Percentiles rank a stretch among this genome's conserved stretches.
phyloP scores from a whole-genome alignment of 64 coral and sea anemone species.

The Astreopora myriophthalma region DNA sequence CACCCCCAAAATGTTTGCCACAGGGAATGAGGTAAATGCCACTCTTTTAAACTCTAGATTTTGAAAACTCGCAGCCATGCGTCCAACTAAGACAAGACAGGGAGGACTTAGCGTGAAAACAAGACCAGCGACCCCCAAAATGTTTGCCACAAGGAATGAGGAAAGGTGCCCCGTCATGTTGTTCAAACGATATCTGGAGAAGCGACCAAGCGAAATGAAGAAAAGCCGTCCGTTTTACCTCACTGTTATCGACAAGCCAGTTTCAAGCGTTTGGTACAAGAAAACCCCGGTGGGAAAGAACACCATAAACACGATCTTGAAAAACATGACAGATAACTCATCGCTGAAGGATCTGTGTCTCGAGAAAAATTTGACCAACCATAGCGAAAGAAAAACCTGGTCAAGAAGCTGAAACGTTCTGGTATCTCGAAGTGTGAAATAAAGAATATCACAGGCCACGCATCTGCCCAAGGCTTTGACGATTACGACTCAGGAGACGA shows the following conservation, averaged over 20 bases:
- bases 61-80: no score
- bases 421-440: not conserved
- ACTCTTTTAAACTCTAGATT: no score
- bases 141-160: no score
- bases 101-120: not conserved
- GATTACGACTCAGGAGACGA: not conserved
- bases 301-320: slow-evolving; percentile 55
- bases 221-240: slow-evolving; percentile 31
- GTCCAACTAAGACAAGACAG: slow-evolving; percentile 13
- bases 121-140: no score
- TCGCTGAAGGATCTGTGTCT: not conserved
- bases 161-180: no score
- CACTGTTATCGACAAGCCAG: not conserved
- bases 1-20: no score
- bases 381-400: slow-evolving; percentile 12
- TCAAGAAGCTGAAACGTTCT: not conserved
- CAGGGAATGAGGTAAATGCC: no score
- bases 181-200: no score
- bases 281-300: slow-evolving; percentile 54
- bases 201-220: not conserved
- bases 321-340: not conserved
- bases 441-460: not conserved
- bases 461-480: not conserved
- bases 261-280: slow-evolving; percentile 43
- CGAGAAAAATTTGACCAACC: slow-evolving; percentile 24